Conservation (phyloP, 1,140 invertebrate species). For the Drosophila murphyi region DNA sequence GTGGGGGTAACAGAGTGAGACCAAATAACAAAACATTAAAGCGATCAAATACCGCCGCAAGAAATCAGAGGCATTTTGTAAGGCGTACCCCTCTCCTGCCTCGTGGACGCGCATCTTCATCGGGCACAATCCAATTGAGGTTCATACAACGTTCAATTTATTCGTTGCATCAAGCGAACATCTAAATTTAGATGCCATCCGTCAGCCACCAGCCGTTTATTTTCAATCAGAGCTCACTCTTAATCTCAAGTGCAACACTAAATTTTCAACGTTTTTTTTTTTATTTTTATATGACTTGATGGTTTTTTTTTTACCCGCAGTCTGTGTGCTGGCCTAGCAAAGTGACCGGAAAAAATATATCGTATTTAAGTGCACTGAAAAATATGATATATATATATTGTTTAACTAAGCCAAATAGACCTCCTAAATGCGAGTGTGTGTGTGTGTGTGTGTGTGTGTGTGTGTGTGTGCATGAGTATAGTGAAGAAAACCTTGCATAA, state of each 20-base stretch:
- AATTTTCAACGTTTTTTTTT: background rate
- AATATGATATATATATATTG: background rate
- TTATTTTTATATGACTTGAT: slow-evolving; percentile 16
- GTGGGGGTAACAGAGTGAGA: background rate
- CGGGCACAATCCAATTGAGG: slow-evolving; percentile 46
- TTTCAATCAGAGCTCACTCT: slow-evolving; percentile 62
- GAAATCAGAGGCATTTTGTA: slow-evolving; percentile 9
- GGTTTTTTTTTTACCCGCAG: background rate
- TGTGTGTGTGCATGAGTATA: slow-evolving; percentile 22
- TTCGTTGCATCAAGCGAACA: slow-evolving; percentile 27
- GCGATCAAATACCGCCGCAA: slow-evolving; percentile 6
- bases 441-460: background rate
- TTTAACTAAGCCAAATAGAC: slow-evolving; percentile 42
- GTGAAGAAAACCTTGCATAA: slow-evolving; percentile 39
- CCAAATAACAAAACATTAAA: slow-evolving; percentile 11
- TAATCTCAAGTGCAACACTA: slow-evolving; percentile 16
- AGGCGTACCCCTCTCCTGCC: background rate
- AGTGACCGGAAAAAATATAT: too few species aligned
- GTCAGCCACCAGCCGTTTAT: slow-evolving; percentile 43
- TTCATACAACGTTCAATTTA: slow-evolving; percentile 56
- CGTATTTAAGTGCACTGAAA: slow-evolving; percentile 31
- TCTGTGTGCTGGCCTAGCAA: too few species aligned
- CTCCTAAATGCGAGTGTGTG: background rate
- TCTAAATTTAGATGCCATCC: slow-evolving; percentile 58
- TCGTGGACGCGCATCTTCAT: slow-evolving; percentile 3